Base-by-base conservation (phyloP, 2,113 vertebrate genomes). In the Chaenocephalus aceratus region DNA sequence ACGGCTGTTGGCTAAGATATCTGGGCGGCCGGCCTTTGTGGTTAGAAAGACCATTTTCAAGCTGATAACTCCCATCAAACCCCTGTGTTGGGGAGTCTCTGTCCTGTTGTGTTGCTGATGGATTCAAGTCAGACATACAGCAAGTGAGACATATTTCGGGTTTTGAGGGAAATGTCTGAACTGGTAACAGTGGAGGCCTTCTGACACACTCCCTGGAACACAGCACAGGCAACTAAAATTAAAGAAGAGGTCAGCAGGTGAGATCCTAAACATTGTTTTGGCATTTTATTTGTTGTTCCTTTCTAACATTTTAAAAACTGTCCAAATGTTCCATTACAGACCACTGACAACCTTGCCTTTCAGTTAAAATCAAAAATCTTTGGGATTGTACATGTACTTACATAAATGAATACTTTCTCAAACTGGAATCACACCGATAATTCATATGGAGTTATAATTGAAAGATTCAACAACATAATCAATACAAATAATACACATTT, bases 71-170 rank as follows among this genome's bases (percentile, higher is more conserved):
- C 64, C 0, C 72, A 78, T 75, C 82, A 75, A 66, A 69, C 65
- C 63, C 84, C 73, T 57, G 46, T 23, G 68, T 48, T 54, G 77
- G 61, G 13, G 75, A 79, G 79, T 72, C 12, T 59, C 45, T 66
- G 48, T 36, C 79, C 75, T 30, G 79, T 80, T 76, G 83, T 60
- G 73, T 59, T 56, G 70, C 79, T 85, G 82, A 86, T 85, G 61
- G 74, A 66, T 72, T 54, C 68, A 72, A 62, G 73, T 66, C 60
- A 51, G 66, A 65, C 16, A 45, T 57, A 67, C 56, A 69, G 59
- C 8, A 11, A 75, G 48, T 26, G 67, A 69, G 61, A 84, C 60
- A 72, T 72, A 71, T 82, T 64, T 67, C 61, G 45, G 53, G 10
- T 58, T 64, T 66, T 18, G 30, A 53, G 49, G 53, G 30, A 52